Evolutionary conservation across 2,113 vertebrate species (phyloP).

Genomic region (Spilogale gracilis): DNA sequence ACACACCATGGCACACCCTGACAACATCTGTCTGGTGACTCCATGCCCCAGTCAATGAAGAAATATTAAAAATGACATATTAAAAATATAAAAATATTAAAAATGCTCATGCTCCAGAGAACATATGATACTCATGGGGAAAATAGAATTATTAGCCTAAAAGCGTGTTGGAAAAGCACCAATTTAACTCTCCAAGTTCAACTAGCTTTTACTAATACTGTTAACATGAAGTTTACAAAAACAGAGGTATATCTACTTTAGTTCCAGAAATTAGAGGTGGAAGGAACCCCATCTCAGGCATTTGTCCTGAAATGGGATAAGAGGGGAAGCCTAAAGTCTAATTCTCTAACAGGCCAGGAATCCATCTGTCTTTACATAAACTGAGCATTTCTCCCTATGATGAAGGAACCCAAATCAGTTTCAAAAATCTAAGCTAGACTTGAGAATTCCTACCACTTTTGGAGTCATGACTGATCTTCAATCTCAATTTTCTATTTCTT

Average conservation of each 20-base stretch:
- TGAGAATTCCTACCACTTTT: slow-evolving; percentile 31
- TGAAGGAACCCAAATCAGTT: slow-evolving; percentile 34
- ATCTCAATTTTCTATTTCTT: slow-evolving; percentile 53
- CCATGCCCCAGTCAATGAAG: not conserved
- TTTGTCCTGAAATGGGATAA: not conserved
- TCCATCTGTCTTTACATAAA: not conserved
- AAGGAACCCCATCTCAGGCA: not conserved
- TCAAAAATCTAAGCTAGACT: slow-evolving; percentile 49
- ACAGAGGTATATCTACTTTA: not conserved
- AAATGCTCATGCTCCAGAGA: slow-evolving; percentile 38
- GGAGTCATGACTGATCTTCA: not conserved
- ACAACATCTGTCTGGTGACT: slow-evolving; percentile 7
- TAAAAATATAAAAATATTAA: slow-evolving; percentile 19
- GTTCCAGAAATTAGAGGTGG: slow-evolving; percentile 5
- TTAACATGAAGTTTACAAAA: slow-evolving; percentile 37
- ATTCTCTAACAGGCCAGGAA: not conserved
- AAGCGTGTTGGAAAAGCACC: slow-evolving; percentile 36
- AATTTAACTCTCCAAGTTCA: slow-evolving; percentile 38
- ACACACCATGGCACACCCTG: not conserved
- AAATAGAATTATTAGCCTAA: not conserved
- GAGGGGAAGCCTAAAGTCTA: not conserved
- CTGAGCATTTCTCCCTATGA: not conserved
- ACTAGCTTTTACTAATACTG: slow-evolving; percentile 35
- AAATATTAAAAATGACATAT: not conserved
- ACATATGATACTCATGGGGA: not conserved